These are phyloP conservation scores for Scophthalmus maximus DNA, from an alignment of 2,113 vertebrate species.

Conservation along the genomic window DNA sequence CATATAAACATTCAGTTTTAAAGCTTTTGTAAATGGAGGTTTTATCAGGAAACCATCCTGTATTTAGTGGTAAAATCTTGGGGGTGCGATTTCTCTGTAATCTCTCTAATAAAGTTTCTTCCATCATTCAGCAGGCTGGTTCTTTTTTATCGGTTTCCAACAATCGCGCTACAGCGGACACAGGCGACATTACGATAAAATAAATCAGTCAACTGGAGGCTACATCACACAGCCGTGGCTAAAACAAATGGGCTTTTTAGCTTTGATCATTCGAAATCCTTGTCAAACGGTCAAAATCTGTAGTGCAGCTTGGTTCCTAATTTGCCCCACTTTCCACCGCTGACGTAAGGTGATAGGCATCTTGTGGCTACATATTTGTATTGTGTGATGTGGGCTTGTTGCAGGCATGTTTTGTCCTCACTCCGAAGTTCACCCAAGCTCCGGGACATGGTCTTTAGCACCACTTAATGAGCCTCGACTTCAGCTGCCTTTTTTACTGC, in stretches of 20 bases:
- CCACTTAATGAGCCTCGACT: constrained; percentile 47
- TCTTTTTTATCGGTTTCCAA: constrained; percentile 38
- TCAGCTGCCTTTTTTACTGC: constrained; percentile 37
- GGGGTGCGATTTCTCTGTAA: constrained; percentile 16
- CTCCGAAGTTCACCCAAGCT: constrained; percentile 48
- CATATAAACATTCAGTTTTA: background rate
- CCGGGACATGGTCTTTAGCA: constrained; percentile 39
- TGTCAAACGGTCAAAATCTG: background rate
- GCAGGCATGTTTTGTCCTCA: constrained; percentile 30
- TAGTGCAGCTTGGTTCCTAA: constrained; percentile 12
- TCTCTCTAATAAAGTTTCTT: constrained; percentile 40
- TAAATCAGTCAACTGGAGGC: constrained; percentile 17
- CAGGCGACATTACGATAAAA: constrained; percentile 35
- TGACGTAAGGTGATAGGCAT: constrained; percentile 42
- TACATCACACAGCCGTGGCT: background rate
- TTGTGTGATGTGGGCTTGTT: constrained; percentile 56
- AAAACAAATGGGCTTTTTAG: background rate
- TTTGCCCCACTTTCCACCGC: constrained; percentile 13
- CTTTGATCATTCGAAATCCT: constrained; percentile 3
- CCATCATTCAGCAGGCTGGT: constrained; percentile 20
- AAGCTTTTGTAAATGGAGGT: constrained; percentile 25
- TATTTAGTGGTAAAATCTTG: constrained; percentile 9
- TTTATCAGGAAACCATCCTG: constrained; percentile 23
- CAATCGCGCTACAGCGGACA: background rate
- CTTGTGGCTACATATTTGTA: constrained; percentile 24